Evolutionary conservation across 2,797 vertebrate species (phyloP).

Genomic region (Tarsius wallacei): DNA sequence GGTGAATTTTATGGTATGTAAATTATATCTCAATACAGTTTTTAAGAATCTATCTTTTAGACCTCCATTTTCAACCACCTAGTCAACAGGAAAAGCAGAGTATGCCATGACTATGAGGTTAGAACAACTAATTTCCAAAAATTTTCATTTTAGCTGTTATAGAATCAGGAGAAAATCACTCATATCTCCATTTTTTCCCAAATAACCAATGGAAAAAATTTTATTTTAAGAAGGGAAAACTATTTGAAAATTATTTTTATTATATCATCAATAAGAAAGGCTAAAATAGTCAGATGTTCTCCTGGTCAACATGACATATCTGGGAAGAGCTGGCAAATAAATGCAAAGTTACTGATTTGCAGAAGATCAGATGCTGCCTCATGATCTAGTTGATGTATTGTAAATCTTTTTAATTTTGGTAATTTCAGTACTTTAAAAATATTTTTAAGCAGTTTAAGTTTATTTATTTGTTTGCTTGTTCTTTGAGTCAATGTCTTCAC

Average conservation of each 20-base stretch:
- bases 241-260: background rate
- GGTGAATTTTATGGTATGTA: background rate
- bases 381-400: background rate
- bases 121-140: background rate
- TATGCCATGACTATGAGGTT: background rate
- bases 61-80: background rate
- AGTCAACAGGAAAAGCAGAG: background rate
- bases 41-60: background rate
- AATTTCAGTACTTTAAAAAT: conserved; percentile 5
- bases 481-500: too few species aligned
- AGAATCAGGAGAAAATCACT: background rate
- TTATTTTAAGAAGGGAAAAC: background rate
- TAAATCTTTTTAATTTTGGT: background rate
- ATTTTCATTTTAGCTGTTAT: background rate
- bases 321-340: background rate
- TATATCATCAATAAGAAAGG: background rate
- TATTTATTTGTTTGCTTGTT: too few species aligned
- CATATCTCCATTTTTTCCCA: background rate
- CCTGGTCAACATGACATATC: background rate
- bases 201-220: background rate
- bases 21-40: background rate
- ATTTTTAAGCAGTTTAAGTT: background rate
- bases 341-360: background rate
- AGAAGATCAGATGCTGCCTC: background rate
- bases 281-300: background rate